These are phyloP conservation scores for Olivierus martensii DNA, from an alignment of 1,140 invertebrate species.

Conservation along the genomic window DNA sequence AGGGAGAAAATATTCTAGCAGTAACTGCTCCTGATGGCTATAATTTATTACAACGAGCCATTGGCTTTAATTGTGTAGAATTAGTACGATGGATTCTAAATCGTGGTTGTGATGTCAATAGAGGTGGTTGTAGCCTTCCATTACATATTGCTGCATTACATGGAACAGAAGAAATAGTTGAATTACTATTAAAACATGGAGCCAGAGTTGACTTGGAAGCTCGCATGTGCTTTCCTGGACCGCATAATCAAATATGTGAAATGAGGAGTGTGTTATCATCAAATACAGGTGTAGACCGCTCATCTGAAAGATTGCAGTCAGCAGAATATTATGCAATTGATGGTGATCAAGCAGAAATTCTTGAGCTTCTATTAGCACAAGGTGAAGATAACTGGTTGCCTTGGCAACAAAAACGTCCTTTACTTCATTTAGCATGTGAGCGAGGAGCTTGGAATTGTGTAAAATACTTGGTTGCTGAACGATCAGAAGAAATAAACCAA, in stretches of 20 bases:
- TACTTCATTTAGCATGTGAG: constrained; percentile 51
- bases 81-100: constrained; percentile 49
- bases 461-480: constrained; percentile 44
- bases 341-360: constrained; percentile 42
- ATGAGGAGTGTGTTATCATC: constrained; percentile 32
- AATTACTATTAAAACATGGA: constrained; percentile 35
- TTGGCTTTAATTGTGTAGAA: constrained; percentile 54
- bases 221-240: constrained; percentile 49
- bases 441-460: constrained; percentile 54
- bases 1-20: constrained; percentile 50
- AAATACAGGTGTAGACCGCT: constrained; percentile 22
- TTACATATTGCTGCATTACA: constrained; percentile 55
- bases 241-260: constrained; percentile 53
- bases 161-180: constrained; percentile 42
- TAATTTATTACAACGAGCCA: constrained; percentile 53
- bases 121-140: constrained; percentile 52
- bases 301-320: constrained; percentile 48
- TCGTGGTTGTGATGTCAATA: constrained; percentile 48
- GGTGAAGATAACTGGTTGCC: constrained; percentile 52
- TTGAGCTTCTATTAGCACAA: constrained; percentile 48
- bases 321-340: constrained; percentile 57
- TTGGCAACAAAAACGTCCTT: constrained; percentile 39
- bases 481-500: constrained; percentile 54
- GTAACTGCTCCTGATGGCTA: constrained; percentile 54
- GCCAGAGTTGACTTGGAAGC: constrained; percentile 35